Percentiles rank a stretch among this genome's conserved stretches.
These are phyloP conservation scores for Solenodon paradoxus DNA, from an alignment of 2,113 vertebrate genomes.

Conservation along the genomic window DNA sequence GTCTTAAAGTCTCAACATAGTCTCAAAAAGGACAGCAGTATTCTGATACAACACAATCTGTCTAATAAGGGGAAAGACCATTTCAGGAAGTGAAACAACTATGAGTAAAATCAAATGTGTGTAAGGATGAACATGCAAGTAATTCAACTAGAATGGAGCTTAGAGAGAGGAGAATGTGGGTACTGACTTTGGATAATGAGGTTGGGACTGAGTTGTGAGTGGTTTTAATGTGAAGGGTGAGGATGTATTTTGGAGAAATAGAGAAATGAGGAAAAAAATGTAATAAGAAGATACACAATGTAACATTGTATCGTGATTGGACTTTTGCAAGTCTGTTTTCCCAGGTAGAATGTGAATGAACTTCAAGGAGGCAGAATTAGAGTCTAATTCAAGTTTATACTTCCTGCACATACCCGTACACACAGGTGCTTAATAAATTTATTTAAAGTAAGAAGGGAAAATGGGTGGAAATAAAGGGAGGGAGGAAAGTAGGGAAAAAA, in stretches of 20 bases:
- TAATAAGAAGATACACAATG: not conserved
- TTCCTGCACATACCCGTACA: not conserved
- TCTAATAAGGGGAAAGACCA: not conserved
- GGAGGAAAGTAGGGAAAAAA: not conserved
- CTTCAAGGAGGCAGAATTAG: not conserved
- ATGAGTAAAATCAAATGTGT: not conserved
- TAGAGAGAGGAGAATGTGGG: accelerated
- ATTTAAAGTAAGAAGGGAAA: not conserved
- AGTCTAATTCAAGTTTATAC: not conserved
- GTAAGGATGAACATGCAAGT: not conserved
- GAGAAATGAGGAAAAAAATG: not conserved
- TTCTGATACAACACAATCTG: not conserved
- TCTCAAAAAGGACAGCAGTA: not conserved
- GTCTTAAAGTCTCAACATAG: not conserved
- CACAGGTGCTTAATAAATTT: not conserved
- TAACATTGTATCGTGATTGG: not conserved
- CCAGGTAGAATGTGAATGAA: not conserved
- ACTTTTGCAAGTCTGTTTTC: not conserved
- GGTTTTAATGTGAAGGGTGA: not conserved
- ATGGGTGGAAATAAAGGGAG: not conserved
- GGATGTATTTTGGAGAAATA: not conserved
- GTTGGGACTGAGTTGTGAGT: not conserved
- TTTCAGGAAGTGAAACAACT: not conserved
- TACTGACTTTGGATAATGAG: not conserved
- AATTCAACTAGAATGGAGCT: not conserved